Evolutionary conservation across 2,797 vertebrate species (phyloP).

Genomic region (Dendrocincla fuliginosa): DNA sequence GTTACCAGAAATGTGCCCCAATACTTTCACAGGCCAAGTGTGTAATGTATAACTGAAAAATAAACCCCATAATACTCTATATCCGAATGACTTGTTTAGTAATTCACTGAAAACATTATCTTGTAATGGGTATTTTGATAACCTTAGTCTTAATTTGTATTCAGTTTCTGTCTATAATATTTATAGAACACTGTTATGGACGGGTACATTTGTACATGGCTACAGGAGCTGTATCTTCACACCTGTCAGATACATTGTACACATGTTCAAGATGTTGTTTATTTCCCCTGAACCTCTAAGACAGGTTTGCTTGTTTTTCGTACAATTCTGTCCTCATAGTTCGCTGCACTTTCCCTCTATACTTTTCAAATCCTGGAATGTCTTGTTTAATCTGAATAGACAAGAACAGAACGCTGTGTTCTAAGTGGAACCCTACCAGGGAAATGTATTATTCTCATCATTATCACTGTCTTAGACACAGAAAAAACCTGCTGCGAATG

Average conservation of each 20-base stretch:
- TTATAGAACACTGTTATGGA: neutral
- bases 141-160: neutral
- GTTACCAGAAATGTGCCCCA: neutral
- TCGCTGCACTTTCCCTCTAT: neutral
- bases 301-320: neutral
- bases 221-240: neutral
- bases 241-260: neutral
- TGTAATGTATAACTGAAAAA: neutral
- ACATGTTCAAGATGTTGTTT: neutral
- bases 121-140: neutral
- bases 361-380: conserved; percentile 40
- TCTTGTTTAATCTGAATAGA: conserved; percentile 61
- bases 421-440: conserved; percentile 58
- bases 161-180: neutral
- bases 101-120: neutral
- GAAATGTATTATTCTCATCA: conserved; percentile 53
- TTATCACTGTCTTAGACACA: conserved; percentile 37
- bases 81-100: neutral
- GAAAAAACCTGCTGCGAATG: neutral
- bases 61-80: neutral
- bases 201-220: neutral
- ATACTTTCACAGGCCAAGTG: neutral
- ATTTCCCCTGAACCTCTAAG: neutral
- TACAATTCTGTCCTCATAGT: neutral
- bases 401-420: conserved; percentile 67